These are phyloP conservation scores for Tragelaphus strepsiceros DNA, from an alignment of 2,113 vertebrate species.

Conservation along the genomic window DNA sequence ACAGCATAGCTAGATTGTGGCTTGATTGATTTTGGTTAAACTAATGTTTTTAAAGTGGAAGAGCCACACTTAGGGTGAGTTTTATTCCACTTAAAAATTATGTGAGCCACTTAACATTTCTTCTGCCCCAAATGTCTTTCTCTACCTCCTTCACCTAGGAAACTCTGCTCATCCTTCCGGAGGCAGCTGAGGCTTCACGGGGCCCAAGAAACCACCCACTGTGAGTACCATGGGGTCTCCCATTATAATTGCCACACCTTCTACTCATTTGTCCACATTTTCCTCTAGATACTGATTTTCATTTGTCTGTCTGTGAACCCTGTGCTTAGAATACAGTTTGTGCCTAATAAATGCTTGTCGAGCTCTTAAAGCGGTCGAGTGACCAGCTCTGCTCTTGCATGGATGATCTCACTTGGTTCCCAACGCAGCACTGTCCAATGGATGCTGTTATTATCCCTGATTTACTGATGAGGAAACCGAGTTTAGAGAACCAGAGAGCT, in stretches of 20 bases:
- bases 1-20: background rate
- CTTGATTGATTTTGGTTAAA: background rate
- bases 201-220: background rate
- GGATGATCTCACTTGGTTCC: background rate
- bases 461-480: background rate
- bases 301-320: background rate
- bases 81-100: background rate
- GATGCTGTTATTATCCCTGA: background rate
- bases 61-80: background rate
- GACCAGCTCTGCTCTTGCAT: background rate
- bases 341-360: background rate
- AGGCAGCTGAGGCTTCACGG: background rate
- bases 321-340: background rate
- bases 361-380: background rate
- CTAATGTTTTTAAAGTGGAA: background rate
- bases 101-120: background rate
- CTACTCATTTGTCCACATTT: background rate
- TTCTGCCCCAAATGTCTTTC: background rate
- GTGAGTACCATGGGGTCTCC: background rate
- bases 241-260: background rate
- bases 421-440: background rate
- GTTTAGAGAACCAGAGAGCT: background rate
- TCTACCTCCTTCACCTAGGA: background rate
- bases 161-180: background rate
- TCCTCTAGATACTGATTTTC: background rate